Base-by-base conservation (phyloP, 2,888 invertebrate species). In the Scaptomyza polygonia region DNA sequence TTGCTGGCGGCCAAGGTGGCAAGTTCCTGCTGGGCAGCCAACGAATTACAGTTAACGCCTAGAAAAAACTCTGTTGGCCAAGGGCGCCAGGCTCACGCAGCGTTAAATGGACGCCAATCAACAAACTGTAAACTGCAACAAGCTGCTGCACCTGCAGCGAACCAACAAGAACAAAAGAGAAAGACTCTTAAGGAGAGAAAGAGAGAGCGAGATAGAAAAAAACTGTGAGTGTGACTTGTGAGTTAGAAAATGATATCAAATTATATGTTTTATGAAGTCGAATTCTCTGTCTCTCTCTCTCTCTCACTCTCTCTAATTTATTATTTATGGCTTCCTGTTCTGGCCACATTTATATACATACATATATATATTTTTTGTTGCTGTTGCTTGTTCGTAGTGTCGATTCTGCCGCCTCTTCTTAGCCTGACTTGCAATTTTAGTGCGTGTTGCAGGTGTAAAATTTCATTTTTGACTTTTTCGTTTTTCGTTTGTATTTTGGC, bases 301-400 rank as follows among this genome's bases (percentile, higher is more conserved):
- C 14, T 2, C n/a, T 16, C 39, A 16, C 39, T 18, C 48, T 79
- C 84, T 86, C 88, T 79, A 75, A 83, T 77, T 78, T 78, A 34
- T 88, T 86, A 85, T 85, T 85, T 85, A 85, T 88, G 75, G 78
- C 78, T 85, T 85, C 88, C 84, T 86, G 83, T 71, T 65, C n/a
- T 27, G 42, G 34, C 65, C 59, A 62, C 59, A n/a, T n/a, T n/a
- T n/a, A n/a, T n/a, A n/a, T n/a, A n/a, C n/a, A n/a, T n/a, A n/a
- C n/a, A n/a, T n/a, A n/a, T n/a, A n/a, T n/a, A n/a, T n/a, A 54
- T 44, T 32, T 49, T 44, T 21, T 21, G 2, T 40, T 6, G 40
- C 8, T 14, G 39, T 34, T 51, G 34, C 39, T 34, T 51, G 34
- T 11, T 18, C 30, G 48, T 34, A 43, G 62, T 57, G 43, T 56